Conservation (phyloP, 2,113 vertebrate species). For the Blennius ocellaris region DNA sequence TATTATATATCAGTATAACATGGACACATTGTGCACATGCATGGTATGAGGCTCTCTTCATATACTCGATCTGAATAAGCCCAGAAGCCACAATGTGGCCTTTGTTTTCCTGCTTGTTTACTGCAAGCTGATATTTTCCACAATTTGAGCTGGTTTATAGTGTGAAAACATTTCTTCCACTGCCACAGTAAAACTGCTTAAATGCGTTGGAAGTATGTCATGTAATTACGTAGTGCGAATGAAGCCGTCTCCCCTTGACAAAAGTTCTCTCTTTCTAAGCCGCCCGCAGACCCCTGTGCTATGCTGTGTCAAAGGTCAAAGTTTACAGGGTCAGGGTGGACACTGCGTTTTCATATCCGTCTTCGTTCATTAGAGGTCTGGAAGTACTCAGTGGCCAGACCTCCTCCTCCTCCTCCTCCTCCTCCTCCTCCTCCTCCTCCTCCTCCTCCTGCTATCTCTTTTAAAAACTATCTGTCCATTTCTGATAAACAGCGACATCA, state of each 20-base stretch:
- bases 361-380: conserved; percentile 82
- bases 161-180: conserved; percentile 59
- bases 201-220: conserved; percentile 40
- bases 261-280: conserved; percentile 18
- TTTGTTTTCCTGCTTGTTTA: conserved; percentile 69
- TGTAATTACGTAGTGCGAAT: conserved; percentile 35
- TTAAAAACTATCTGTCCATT: conserved; percentile 69
- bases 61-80: conserved; percentile 44
- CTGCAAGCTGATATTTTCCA: conserved; percentile 60
- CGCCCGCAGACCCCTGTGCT: conserved; percentile 26
- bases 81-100: conserved; percentile 45
- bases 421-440: conserved; percentile 49
- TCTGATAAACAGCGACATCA: conserved; percentile 69
- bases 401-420: conserved; percentile 54
- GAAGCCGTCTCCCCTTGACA: conserved; percentile 31
- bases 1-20: conserved; percentile 47
- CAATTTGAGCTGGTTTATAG: conserved; percentile 56
- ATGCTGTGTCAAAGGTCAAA: conserved; percentile 72
- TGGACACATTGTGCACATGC: conserved; percentile 56
- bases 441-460: conserved; percentile 38
- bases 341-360: conserved; percentile 73
- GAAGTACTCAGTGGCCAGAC: conserved; percentile 76
- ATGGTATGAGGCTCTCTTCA: conserved; percentile 29
- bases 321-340: conserved; percentile 65
- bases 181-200: conserved; percentile 29